phyloP scores from a whole-genome alignment of 2,888 invertebrate genomes.

The Drosophila prolongata region DNA sequence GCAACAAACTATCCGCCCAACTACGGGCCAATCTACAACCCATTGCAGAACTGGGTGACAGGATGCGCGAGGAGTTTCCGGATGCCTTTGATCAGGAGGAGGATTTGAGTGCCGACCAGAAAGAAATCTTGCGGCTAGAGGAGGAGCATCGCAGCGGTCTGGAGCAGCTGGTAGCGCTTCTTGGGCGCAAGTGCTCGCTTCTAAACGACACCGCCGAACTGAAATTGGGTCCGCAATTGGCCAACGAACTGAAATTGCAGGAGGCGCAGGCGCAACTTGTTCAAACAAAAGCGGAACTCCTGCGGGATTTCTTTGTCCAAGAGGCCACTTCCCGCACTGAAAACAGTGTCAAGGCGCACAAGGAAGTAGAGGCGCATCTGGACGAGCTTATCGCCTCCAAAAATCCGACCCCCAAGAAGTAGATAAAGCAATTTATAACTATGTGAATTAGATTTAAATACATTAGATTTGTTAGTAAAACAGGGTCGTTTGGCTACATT shows the following conservation, averaged over 20 bases:
- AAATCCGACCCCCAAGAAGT: constrained; percentile 24
- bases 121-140: constrained; percentile 69
- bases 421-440: background rate
- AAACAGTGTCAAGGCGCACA: constrained; percentile 78
- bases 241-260: constrained; percentile 74
- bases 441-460: constrained; percentile 13
- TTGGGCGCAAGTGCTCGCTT: constrained; percentile 73
- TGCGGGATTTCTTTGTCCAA: constrained; percentile 71
- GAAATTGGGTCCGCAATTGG: constrained; percentile 79
- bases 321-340: constrained; percentile 74
- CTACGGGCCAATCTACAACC: constrained; percentile 58
- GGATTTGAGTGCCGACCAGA: constrained; percentile 45
- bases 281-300: constrained; percentile 75
- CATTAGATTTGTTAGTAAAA: background rate
- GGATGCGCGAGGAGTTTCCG: constrained; percentile 72
- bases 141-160: constrained; percentile 67
- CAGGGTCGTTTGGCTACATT: background rate
- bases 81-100: constrained; percentile 52
- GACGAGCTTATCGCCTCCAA: constrained; percentile 66
- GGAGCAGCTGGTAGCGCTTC: constrained; percentile 60
- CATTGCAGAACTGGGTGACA: constrained; percentile 64
- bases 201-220: constrained; percentile 77
- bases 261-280: constrained; percentile 71
- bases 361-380: constrained; percentile 76
- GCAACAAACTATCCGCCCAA: constrained; percentile 60